phyloP scores from a whole-genome alignment of 2,888 invertebrate species.

The Brachypalpus laphriformis region DNA sequence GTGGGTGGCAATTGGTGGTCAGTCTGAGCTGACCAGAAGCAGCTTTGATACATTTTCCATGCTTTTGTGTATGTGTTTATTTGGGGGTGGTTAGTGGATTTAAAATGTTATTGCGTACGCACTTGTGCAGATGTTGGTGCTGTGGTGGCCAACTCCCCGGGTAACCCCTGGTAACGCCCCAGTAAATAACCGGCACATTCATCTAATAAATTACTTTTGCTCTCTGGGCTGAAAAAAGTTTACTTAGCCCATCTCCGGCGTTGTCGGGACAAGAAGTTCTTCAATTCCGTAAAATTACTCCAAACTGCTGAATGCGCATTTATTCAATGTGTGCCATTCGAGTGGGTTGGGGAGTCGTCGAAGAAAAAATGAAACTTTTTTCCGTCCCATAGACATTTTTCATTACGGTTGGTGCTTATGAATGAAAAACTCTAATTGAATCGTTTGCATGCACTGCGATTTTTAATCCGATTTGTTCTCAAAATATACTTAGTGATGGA shows the following conservation, averaged over 20 bases:
- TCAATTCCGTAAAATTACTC: slow-evolving; percentile 8
- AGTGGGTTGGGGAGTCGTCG: background rate
- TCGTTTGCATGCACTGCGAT: slow-evolving; percentile 70
- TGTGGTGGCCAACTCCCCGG: background rate
- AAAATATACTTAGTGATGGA: slow-evolving; percentile 22
- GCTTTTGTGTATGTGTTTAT: background rate
- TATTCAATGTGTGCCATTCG: background rate
- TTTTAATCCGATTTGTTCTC: slow-evolving; percentile 69
- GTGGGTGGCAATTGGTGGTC: slow-evolving; percentile 66
- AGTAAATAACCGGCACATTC: background rate
- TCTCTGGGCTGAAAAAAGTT: background rate
- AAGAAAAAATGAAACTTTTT: background rate
- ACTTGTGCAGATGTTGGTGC: slow-evolving; percentile 1
- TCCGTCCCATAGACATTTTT: slow-evolving; percentile 31
- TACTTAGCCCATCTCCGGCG: background rate
- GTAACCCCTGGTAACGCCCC: too few species aligned
- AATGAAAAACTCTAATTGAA: slow-evolving; percentile 65
- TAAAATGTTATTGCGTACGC: slow-evolving; percentile 9
- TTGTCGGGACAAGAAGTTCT: slow-evolving; percentile 9
- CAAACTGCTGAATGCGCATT: slow-evolving; percentile 42
- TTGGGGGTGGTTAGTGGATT: slow-evolving; percentile 1
- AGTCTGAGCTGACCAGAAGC: slow-evolving; percentile 42
- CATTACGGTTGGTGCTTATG: slow-evolving; percentile 36
- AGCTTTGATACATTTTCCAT: slow-evolving; percentile 49
- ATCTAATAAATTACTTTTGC: slow-evolving; percentile 5